Conservation (phyloP, 2,797 vertebrate species). For the Oreochromis grahami region DNA sequence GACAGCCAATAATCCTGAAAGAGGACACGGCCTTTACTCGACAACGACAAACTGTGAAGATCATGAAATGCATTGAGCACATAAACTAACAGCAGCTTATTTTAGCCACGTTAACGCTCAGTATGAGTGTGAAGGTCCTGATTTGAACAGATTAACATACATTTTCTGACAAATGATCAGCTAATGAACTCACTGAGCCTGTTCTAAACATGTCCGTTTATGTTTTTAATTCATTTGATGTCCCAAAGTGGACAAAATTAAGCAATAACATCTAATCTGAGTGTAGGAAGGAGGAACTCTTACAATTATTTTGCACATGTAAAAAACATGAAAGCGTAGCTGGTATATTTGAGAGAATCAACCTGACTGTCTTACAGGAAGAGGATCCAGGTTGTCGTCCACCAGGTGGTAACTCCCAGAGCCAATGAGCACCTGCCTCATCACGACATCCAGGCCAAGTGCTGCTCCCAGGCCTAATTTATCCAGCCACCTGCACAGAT, state of each 20-base stretch:
- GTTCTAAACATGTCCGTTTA: neutral
- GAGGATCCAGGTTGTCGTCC: conserved; percentile 85
- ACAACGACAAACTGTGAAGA: neutral
- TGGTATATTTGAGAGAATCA: neutral
- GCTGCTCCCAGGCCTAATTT: conserved; percentile 87
- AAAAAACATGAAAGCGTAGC: neutral
- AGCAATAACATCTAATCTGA: neutral
- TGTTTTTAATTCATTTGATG: neutral
- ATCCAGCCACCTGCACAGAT: conserved; percentile 88
- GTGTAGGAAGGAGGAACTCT: neutral
- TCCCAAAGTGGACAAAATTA: neutral
- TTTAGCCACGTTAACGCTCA: neutral
- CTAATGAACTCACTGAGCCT: neutral
- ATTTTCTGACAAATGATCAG: neutral
- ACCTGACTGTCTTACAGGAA: conserved; percentile 80
- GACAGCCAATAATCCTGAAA: conserved; percentile 94
- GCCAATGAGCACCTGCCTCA: conserved; percentile 92
- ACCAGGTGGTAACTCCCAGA: conserved; percentile 90
- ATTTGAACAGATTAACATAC: neutral
- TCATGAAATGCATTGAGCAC: neutral
- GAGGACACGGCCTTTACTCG: neutral
- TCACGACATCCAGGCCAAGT: conserved; percentile 87
- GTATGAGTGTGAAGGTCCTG: neutral
- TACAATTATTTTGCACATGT: neutral
- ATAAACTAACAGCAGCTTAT: neutral